Conservation (phyloP, 2,888 invertebrate species). For the Fragum sueziense region DNA sequence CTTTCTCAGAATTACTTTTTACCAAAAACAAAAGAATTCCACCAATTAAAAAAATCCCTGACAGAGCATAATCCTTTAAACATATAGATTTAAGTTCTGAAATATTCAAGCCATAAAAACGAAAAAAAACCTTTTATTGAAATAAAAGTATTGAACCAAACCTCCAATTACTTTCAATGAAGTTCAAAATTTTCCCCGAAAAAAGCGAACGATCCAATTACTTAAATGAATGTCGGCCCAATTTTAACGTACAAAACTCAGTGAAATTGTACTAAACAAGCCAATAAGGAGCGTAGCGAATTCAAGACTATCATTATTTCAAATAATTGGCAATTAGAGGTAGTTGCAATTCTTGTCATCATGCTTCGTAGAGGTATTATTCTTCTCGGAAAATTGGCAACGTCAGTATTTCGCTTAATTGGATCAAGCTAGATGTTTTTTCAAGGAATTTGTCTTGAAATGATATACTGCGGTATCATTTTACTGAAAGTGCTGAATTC, state of each 20-base stretch:
- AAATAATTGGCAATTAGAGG: conserved; percentile 21
- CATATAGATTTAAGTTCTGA: too few species aligned
- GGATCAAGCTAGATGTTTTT: neutral
- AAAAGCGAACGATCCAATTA: conserved; percentile 11
- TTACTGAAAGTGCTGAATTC: too few species aligned
- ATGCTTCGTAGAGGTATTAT: neutral
- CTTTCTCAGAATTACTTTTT: too few species aligned
- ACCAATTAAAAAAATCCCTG: too few species aligned
- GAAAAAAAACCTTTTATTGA: too few species aligned
- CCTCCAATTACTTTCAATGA: neutral
- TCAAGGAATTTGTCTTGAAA: neutral
- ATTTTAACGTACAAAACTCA: neutral
- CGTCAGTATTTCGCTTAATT: neutral
- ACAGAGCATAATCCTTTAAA: too few species aligned
- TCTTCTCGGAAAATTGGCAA: neutral
- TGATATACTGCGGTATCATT: too few species aligned
- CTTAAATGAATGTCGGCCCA: conserved; percentile 4
- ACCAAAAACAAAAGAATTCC: too few species aligned
- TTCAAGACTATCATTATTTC: conserved; percentile 12
- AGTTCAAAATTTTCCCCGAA: neutral
- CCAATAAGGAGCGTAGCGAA: neutral
- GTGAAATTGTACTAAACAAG: conserved; percentile 13
- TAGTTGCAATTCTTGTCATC: conserved; percentile 20
- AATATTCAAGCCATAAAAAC: too few species aligned
- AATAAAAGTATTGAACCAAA: neutral